A percentile compares a stretch with the other conserved stretches of the same genome.
Conservation (phyloP, 2,113 vertebrate genomes). For the Picathartes gymnocephalus region DNA sequence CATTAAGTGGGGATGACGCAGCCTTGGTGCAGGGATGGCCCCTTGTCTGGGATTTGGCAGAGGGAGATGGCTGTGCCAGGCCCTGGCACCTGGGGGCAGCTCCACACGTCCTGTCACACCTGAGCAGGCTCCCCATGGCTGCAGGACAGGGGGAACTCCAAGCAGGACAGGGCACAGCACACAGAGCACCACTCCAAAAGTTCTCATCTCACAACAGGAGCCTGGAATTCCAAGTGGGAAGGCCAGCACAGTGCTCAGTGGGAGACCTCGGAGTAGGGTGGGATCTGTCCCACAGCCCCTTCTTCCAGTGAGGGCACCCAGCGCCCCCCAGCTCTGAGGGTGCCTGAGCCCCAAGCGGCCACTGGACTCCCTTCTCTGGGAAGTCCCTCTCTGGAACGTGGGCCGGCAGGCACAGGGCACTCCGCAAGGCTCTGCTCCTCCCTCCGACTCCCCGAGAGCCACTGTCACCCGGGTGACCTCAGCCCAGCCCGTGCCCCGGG, state of each 20-base stretch:
- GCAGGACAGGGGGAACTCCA: neutral
- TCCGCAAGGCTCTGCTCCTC: neutral
- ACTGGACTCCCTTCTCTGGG: neutral
- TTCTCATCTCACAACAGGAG: neutral
- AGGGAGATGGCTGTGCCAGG: neutral
- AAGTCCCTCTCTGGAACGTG: neutral
- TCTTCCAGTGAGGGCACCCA: neutral
- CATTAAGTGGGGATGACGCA: constrained; percentile 7
- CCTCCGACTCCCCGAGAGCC: neutral
- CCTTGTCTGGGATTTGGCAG: neutral
- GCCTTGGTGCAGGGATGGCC: neutral
- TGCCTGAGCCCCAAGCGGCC: neutral
- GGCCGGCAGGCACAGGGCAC: neutral
- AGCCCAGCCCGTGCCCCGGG: neutral
- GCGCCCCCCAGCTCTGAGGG: neutral
- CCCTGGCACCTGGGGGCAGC: neutral
- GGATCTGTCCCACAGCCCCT: neutral
- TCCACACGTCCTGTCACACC: neutral
- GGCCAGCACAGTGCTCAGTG: neutral
- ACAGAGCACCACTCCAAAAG: neutral
- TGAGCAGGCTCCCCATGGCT: neutral
- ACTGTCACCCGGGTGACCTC: neutral
- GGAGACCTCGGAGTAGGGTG: neutral
- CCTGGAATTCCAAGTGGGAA: neutral
- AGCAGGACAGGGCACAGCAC: neutral